Evolutionary conservation across 1,140 invertebrate species (phyloP), one percentile per base, ranked within the genome.

Genomic region (Caenorhabditis brenneri): DNA sequence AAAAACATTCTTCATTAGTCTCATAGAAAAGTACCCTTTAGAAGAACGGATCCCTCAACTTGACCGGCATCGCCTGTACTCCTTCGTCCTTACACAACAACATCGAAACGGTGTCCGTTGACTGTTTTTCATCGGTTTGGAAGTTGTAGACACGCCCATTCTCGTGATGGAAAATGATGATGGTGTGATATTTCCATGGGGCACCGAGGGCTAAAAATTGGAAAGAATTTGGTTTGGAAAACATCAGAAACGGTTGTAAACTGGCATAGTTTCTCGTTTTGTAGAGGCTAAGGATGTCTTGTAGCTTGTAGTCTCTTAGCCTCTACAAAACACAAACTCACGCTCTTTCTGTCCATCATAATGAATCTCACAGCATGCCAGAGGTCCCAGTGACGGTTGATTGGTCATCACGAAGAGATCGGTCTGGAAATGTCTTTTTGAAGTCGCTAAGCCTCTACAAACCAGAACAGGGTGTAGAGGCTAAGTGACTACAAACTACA

Each of bases 381-480:
- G 36, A 12, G 33, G 65, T n/a, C 65, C 65, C 19, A 74, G 36
- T 3, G 65, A 74, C 15, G 65, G 65, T 46, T 74, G 65, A 46
- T 74, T 74, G 1, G 65, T 46, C 65, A 74, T 74, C 65, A 74
- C 65, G 36, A 74, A 74, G 9, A 74, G 36, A 2, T 74, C 65
- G 36, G 36, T 42, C 65, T 74, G 36, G 7, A 74, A 74, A 12
- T 42, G 39, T 42, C 12, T 42, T 42, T 42, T 42, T n/a, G n/a
- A n/a, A n/a, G n/a, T n/a, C n/a, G n/a, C n/a, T n/a, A n/a, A n/a
- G n/a, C n/a, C n/a, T n/a, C n/a, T n/a, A n/a, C n/a, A n/a, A n/a
- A n/a, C n/a, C n/a, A n/a, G n/a, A n/a, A n/a, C n/a, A n/a, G n/a
- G n/a, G n/a, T n/a, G n/a, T n/a, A n/a, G n/a, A n/a, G n/a, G n/a